A percentile compares a stretch with the other conserved stretches of the same genome.
Evolutionary conservation across 2,888 invertebrate genomes (phyloP).

Genomic region (Anaspis maculata): DNA sequence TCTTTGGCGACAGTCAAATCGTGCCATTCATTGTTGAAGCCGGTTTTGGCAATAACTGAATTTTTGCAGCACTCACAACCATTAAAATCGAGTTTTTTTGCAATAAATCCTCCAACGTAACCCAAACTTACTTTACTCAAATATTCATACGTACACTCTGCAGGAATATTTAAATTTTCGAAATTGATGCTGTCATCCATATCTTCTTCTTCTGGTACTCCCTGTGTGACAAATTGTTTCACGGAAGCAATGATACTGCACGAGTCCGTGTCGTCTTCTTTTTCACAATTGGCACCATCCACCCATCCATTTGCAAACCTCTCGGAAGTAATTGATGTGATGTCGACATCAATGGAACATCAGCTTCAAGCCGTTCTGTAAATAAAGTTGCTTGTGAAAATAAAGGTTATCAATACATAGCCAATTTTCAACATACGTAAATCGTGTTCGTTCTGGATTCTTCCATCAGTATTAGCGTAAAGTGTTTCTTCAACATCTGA

Average conservation of each 20-base stretch:
- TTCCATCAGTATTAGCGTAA: too few relatives aligned
- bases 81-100: slow-evolving; percentile 1
- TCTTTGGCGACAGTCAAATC: slow-evolving; percentile 1
- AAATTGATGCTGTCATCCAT: neutral
- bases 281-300: slow-evolving; percentile 6
- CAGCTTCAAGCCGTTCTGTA: too few relatives aligned
- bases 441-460: too few relatives aligned
- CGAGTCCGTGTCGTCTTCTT: slow-evolving; percentile 2
- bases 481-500: too few relatives aligned
- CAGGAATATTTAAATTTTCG: neutral
- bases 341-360: too few relatives aligned
- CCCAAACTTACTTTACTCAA: slow-evolving; percentile 1
- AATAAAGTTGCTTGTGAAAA: too few relatives aligned
- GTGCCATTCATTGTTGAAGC: neutral
- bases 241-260: slow-evolving; percentile 3
- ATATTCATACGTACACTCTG: neutral
- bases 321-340: too few relatives aligned
- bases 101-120: slow-evolving; percentile 2
- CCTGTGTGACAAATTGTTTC: slow-evolving; percentile 5
- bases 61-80: slow-evolving; percentile 1
- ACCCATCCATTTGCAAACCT: too few relatives aligned
- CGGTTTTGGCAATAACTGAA: neutral
- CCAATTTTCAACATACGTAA: too few relatives aligned
- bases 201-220: slow-evolving; percentile 2
- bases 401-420: too few relatives aligned